Base-by-base conservation (phyloP, 2,797 vertebrate species). In the Sebastes matsubarae region DNA sequence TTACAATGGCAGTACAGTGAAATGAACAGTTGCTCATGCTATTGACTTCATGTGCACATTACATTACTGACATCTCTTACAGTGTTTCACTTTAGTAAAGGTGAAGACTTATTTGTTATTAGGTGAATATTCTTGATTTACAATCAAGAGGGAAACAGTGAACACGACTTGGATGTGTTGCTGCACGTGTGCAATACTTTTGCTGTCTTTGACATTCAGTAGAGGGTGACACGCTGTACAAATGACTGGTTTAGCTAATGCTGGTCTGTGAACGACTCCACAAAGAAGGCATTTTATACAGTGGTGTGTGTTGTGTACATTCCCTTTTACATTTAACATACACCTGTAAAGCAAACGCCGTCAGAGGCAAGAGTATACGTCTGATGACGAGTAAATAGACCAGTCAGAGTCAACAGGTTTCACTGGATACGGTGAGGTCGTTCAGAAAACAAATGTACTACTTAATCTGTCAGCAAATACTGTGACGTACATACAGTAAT, bases 1-100 rank as follows among this genome's bases (percentile, higher is more conserved):
- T 94, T 77, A 94, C 90, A 92, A 88, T 92, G 93, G 93, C 94
- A 94, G 94, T 93, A 94, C 92, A 93, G 88, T 92, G 87, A 83
- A 92, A 86, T 83, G 77, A 93, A 91, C 88, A 89, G 75, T 88
- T 91, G 87, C 81, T 92, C 92, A 94, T 95, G 90, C 93, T 88
- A 77, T 85, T 81, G 88, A 84, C 76, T 86, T 89, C 61, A 86
- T 69, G 85, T 90, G 82, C 81, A 87, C 81, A 83, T 81, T 82
- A 87, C 81, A 83, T 81, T 79, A 88, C 77, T 79, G 83, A 89
- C 81, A 87, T 81, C 76, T 88, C 64, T 78, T 85, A 85, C 83
- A 85, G 84, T 89, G 86, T 83, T 87, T 87, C 78, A 89, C 82
- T 85, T 92, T 85, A 87, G 81, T 85, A 81, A 75, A 84, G 71